Evolutionary conservation across 2,113 vertebrate species (phyloP), one percentile per base, ranked within the genome.

Genomic region (Zingel zingel): DNA sequence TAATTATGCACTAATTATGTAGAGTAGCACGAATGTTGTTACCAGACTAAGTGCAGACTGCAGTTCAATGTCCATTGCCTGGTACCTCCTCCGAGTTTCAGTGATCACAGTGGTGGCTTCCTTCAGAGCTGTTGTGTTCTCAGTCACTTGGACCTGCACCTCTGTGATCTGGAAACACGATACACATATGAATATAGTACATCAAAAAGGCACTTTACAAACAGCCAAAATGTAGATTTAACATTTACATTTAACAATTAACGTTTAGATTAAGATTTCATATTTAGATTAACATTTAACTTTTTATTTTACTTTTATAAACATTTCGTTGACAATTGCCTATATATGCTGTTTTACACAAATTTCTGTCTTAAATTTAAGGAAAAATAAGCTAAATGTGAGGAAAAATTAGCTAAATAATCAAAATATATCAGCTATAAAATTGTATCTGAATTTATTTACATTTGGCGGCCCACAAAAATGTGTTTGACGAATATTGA

Each of bases 11-110:
- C 8, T 53, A 33, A 6, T 48, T 39, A 51, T 67, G 18, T 61
- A 54, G 67, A 53, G 1, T 1, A 25, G 23, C 5, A 65, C 14
- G 45, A 6, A 51, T 9, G 4, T 47, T 79, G 91, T 59, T 93
- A 99, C 97, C 96, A 97, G 90, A 87, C 94, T 97, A 33, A 95
- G 93, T 77, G 94, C 94, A 9, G 96, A 93, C 89, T 99, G 96
- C 48, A 97, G 92, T 21, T 99, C 97, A 0, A 98, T 97, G 16
- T 98, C 97, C 89, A 99, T 73, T 0, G 86, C 48, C 85, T 98
- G 97, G 76, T 92, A 76, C 25, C 54, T 95, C 30, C 94, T 96
- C 66, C 90, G 93, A 63, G 94, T 94, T 78, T 97, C 95, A 3
- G 89, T 94, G 66, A 97, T 33, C 68, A 95, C 81, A 19, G 71